Evolutionary conservation across 2,113 vertebrate species (phyloP).

Genomic region (Tauraco erythrolophus): DNA sequence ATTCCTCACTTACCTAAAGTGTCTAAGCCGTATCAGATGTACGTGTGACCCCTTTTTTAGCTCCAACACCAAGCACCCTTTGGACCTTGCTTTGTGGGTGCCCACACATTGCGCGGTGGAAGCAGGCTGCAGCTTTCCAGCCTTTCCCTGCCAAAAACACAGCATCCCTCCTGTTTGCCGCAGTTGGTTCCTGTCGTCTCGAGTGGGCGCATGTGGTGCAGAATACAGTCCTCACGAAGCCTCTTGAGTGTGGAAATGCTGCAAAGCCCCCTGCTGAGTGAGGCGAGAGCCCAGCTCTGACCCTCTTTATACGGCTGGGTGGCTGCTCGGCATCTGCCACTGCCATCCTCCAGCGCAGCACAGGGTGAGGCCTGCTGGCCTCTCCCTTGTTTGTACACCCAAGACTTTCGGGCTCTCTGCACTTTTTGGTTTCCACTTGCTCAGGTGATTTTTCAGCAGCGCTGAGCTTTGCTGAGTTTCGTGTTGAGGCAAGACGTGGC

Average conservation of each 20-base stretch:
- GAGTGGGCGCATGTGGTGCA: fast-evolving
- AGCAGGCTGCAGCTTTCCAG: not conserved
- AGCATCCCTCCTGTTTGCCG: not conserved
- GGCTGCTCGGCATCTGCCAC: not conserved
- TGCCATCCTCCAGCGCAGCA: not conserved
- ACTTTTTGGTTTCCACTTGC: not conserved
- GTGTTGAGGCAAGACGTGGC: not conserved
- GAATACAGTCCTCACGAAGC: fast-evolving
- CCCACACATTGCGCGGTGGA: fast-evolving
- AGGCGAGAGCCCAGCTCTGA: not conserved
- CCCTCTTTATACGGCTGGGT: not conserved
- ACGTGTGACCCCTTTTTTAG: not conserved
- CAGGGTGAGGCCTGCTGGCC: not conserved
- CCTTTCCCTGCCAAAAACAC: not conserved
- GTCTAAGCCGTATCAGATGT: not conserved
- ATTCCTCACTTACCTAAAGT: not conserved
- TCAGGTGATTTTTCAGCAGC: not conserved
- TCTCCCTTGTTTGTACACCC: not conserved
- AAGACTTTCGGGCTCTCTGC: not conserved
- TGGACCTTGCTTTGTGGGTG: not conserved
- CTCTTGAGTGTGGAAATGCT: not conserved
- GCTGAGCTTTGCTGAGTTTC: not conserved
- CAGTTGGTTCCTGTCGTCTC: not conserved
- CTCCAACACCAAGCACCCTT: not conserved
- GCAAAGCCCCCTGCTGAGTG: not conserved